Evolutionary conservation across 1,140 invertebrate genomes (phyloP).

Genomic region (Heliconius hewitsoni): DNA sequence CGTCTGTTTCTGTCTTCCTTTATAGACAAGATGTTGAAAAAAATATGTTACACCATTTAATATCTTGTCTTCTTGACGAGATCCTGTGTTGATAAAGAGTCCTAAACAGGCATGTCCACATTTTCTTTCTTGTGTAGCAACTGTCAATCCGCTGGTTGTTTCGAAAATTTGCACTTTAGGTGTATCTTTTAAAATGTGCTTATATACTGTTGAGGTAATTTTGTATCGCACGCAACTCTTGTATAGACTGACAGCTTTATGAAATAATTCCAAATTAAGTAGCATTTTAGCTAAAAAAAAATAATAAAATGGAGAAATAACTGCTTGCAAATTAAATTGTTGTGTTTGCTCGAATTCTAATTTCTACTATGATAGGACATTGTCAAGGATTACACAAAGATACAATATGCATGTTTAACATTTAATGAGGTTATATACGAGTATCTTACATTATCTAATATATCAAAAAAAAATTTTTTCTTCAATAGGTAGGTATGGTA

Average conservation of each 20-base stretch:
- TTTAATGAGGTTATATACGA: neutral
- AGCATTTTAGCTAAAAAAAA: neutral
- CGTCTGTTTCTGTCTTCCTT: constrained; percentile 85
- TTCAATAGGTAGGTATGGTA: no score
- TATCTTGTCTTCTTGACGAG: constrained; percentile 84
- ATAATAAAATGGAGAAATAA: neutral
- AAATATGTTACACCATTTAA: constrained; percentile 90
- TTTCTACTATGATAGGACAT: neutral
- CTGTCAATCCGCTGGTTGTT: constrained; percentile 53
- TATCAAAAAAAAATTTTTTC: neutral
- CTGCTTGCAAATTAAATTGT: no score
- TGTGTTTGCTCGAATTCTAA: neutral
- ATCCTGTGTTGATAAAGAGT: constrained; percentile 89
- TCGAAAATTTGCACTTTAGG: constrained; percentile 36
- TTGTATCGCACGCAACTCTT: neutral
- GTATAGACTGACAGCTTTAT: neutral
- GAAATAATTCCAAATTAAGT: neutral
- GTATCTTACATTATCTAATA: neutral
- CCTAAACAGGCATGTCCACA: constrained; percentile 83
- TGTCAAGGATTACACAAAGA: neutral
- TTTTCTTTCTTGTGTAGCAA: constrained; percentile 56
- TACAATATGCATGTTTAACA: no score
- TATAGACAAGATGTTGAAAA: constrained; percentile 91
- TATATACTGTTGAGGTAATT: constrained; percentile 1
- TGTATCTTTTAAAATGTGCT: constrained; percentile 22